Conservation (phyloP, 1,140 invertebrate genomes). For the Micrasema minimum region DNA sequence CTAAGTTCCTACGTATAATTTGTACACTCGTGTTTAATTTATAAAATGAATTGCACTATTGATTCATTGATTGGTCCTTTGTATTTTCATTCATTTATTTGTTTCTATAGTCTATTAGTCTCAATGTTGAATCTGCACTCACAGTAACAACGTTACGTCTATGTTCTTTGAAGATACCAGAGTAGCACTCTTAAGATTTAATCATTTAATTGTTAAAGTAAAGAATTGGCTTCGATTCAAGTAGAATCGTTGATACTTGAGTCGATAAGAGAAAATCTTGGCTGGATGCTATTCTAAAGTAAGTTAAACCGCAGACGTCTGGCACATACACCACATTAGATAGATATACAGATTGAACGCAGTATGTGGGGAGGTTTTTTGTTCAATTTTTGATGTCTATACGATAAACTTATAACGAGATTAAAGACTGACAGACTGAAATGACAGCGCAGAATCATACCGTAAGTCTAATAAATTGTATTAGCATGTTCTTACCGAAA, state of each 20-base stretch:
- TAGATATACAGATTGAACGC: neutral
- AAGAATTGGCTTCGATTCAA: slow-evolving; percentile 12
- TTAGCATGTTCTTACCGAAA: no score
- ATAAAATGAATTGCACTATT: no score
- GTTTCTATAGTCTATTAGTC: no score
- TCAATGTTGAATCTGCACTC: no score
- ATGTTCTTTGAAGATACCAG: neutral
- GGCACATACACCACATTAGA: neutral
- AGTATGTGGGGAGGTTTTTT: neutral
- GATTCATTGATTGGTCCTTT: no score
- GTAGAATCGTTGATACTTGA: neutral
- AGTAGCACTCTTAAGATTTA: neutral
- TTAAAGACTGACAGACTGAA: neutral
- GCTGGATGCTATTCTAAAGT: slow-evolving; percentile 22
- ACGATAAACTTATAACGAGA: neutral
- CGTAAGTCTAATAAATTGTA: no score
- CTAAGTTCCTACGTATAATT: no score
- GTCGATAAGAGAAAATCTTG: slow-evolving; percentile 26
- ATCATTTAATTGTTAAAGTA: neutral
- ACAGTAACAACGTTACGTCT: no score
- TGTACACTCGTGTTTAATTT: no score
- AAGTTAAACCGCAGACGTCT: slow-evolving; percentile 42
- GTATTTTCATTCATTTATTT: no score
- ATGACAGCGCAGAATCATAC: no score
- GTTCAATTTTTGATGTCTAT: neutral